Evolutionary conservation across 2,888 invertebrate genomes (phyloP).

Genomic region (Catonia carolina): DNA sequence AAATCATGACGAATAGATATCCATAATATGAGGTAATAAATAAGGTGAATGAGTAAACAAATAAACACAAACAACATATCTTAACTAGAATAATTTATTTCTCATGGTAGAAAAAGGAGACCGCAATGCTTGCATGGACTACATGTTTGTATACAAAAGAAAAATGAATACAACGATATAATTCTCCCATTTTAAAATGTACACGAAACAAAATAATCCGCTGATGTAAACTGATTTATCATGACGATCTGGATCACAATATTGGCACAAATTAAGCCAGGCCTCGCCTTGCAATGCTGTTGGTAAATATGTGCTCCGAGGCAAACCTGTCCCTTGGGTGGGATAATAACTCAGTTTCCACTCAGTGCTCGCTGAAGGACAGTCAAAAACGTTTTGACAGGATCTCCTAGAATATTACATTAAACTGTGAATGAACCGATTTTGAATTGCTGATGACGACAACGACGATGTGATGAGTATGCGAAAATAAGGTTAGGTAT

Average conservation of each 20-base stretch:
- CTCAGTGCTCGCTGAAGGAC: slow-evolving; percentile 1
- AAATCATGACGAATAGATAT: too few relatives aligned
- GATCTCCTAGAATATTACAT: too few relatives aligned
- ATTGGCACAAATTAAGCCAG: slow-evolving; percentile 21
- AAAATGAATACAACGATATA: slow-evolving; percentile 25
- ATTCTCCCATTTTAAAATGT: slow-evolving; percentile 22
- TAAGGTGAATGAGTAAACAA: neutral
- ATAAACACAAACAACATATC: slow-evolving; percentile 24
- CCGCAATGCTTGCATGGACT: slow-evolving; percentile 36
- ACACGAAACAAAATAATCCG: slow-evolving; percentile 25
- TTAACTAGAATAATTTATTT: slow-evolving; percentile 38
- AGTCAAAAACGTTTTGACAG: too few relatives aligned
- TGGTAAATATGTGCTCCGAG: slow-evolving; percentile 19
- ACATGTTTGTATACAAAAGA: slow-evolving; percentile 26
- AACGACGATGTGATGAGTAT: slow-evolving; percentile 8
- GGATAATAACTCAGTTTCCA: slow-evolving; percentile 14
- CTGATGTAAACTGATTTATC: slow-evolving; percentile 27
- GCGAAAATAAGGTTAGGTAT: neutral
- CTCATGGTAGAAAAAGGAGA: slow-evolving; percentile 38
- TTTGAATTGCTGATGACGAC: too few relatives aligned
- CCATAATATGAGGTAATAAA: too few relatives aligned
- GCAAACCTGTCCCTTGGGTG: slow-evolving; percentile 5
- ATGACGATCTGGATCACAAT: slow-evolving; percentile 24
- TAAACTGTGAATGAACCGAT: too few relatives aligned
- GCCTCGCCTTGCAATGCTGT: slow-evolving; percentile 16